Base-by-base conservation (phyloP, 2,797 vertebrate genomes). In the Cirrhinus molitorella region DNA sequence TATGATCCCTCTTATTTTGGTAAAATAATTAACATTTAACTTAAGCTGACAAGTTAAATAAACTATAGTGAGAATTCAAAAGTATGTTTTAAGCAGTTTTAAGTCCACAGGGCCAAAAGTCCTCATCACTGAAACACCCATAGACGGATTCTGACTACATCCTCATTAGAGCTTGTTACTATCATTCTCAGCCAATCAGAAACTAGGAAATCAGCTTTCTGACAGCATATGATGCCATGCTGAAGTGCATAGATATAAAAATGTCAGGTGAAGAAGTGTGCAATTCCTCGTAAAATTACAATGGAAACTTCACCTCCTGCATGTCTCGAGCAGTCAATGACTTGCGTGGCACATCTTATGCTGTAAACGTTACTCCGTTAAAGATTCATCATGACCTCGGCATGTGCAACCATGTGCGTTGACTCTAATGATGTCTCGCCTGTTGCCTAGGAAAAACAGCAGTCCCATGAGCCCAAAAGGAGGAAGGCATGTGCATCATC, bases 371-470 rank as follows among this genome's bases (percentile, higher is more conserved):
- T 21, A 19, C 25, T 67, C 31, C 14, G 45, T 53, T 28, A 68
- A 80, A 86, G 57, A 65, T 78, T 79, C 31, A 73, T 37, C 25
- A 63, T 57, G 79, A 85, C 80, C 75, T 77, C 71, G 13, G 19
- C 49, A 45, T 71, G 53, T 72, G 71, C 74, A 73, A 63, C 67
- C 25, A 85, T 43, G 85, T 87, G 74, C 87, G 75, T 86, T 87
- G 87, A 88, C 80, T 76, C 23, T 87, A 84, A 80, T 85, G 76
- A 90, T 78, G 87, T 89, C 80, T 87, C 80, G 80, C 81, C 84
- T 86, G 82, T 88, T 88, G 83, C 76, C 63, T 45, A 55, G 40
- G 74, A 87, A 76, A 88, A 73, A 74, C 67, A 71, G 37, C 47
- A 77, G 87, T 87, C 66, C 40, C 34, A 3, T 40, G 57, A 66